phyloP scores from a whole-genome alignment of 2,888 invertebrate genomes.

The Drosophila sordidapex region DNA sequence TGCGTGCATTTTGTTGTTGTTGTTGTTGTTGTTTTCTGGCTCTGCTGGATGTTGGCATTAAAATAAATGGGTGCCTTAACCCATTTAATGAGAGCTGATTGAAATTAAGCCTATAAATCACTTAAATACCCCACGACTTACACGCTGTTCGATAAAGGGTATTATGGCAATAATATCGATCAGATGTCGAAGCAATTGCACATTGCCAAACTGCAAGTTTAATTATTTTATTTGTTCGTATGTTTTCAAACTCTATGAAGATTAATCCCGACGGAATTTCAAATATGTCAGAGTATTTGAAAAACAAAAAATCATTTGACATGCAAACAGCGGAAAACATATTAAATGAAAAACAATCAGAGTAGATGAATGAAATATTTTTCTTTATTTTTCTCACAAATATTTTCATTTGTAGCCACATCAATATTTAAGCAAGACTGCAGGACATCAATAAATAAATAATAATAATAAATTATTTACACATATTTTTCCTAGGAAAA shows the following conservation, averaged over 20 bases:
- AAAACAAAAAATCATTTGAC: background rate
- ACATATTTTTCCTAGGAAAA: background rate
- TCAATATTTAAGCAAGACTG: background rate
- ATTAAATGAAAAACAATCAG: background rate
- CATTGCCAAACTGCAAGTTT: background rate
- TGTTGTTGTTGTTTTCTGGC: background rate
- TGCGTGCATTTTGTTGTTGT: slow-evolving; percentile 33
- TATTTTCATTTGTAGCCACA: background rate
- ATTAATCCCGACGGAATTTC: background rate
- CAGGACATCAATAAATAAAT: background rate
- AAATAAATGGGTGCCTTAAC: slow-evolving; percentile 56
- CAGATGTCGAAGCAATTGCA: background rate
- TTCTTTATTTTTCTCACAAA: background rate
- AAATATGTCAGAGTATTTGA: background rate
- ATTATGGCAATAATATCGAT: background rate
- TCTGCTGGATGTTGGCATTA: slow-evolving; percentile 26
- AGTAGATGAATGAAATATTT: background rate
- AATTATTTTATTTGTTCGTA: background rate
- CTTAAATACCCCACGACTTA: slow-evolving; percentile 14
- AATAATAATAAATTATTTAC: background rate
- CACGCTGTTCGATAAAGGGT: background rate
- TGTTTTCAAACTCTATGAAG: background rate
- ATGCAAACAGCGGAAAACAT: background rate
- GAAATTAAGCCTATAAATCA: slow-evolving; percentile 49
- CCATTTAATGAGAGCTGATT: slow-evolving; percentile 56